These are phyloP conservation scores for Metaphire vulgaris DNA, from an alignment of 1,140 invertebrate species.

Conservation along the genomic window DNA sequence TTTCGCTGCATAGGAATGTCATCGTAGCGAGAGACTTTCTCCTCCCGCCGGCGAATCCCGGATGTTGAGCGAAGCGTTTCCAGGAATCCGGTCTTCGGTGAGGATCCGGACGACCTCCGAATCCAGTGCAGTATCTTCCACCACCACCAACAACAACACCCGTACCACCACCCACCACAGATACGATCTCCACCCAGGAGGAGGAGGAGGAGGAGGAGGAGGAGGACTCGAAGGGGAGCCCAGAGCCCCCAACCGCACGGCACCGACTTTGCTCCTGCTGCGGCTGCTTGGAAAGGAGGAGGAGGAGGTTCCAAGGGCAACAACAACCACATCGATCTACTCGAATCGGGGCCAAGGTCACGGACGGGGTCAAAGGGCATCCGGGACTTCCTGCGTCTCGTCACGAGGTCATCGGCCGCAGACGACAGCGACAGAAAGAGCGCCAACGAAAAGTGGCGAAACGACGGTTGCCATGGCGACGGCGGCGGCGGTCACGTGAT, in stretches of 20 bases:
- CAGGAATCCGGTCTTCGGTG: background rate
- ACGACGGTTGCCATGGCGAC: background rate
- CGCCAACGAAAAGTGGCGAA: background rate
- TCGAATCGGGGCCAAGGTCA: background rate
- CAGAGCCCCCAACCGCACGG: background rate
- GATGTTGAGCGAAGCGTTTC: background rate
- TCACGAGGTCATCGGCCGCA: background rate
- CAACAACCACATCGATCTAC: background rate
- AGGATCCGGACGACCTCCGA: background rate
- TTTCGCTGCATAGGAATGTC: background rate
- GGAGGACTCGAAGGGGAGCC: background rate
- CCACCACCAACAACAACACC: too few relatives aligned
- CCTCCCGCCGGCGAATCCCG: background rate
- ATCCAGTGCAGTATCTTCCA: background rate
- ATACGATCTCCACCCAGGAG: too few relatives aligned
- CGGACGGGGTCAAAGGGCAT: background rate
- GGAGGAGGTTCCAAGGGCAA: too few relatives aligned
- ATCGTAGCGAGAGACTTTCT: background rate
- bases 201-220: too few relatives aligned
- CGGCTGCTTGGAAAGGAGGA: too few relatives aligned
- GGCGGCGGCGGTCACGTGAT: background rate
- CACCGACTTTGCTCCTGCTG: background rate
- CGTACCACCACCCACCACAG: background rate
- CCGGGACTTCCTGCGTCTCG: background rate
- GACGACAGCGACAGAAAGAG: background rate